phyloP scores from a whole-genome alignment of 2,113 vertebrate species.

The Strigops habroptila region DNA sequence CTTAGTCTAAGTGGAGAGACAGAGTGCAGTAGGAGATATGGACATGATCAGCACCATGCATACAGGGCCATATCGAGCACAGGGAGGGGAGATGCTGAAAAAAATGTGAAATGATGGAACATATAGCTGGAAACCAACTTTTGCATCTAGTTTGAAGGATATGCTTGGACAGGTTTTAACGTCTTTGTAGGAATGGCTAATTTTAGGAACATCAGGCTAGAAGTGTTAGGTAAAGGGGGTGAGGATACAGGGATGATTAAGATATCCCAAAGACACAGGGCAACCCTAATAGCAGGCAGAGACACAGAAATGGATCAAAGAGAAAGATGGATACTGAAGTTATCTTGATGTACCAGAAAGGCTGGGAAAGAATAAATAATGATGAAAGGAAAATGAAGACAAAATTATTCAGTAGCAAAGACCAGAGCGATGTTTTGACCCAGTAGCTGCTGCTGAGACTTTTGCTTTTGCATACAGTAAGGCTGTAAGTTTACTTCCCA shows the following conservation, averaged over 20 bases:
- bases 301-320: neutral
- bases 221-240: neutral
- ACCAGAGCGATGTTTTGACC: neutral
- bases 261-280: neutral
- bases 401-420: neutral
- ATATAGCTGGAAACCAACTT: neutral
- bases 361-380: neutral
- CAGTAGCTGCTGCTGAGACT: neutral
- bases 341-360: neutral
- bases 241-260: fast-evolving
- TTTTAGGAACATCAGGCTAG: neutral
- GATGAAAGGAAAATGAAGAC: neutral
- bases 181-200: neutral
- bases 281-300: neutral
- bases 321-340: neutral
- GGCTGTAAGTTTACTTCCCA: neutral
- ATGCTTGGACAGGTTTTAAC: neutral
- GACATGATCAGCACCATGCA: neutral
- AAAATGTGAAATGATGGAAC: neutral
- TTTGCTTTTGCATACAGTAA: neutral
- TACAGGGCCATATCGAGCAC: neutral
- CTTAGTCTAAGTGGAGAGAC: neutral
- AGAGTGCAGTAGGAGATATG: neutral
- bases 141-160: neutral
- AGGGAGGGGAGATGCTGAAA: neutral